Evolutionary conservation across 2,113 vertebrate species (phyloP).

Genomic region (Xyrauchen texanus): DNA sequence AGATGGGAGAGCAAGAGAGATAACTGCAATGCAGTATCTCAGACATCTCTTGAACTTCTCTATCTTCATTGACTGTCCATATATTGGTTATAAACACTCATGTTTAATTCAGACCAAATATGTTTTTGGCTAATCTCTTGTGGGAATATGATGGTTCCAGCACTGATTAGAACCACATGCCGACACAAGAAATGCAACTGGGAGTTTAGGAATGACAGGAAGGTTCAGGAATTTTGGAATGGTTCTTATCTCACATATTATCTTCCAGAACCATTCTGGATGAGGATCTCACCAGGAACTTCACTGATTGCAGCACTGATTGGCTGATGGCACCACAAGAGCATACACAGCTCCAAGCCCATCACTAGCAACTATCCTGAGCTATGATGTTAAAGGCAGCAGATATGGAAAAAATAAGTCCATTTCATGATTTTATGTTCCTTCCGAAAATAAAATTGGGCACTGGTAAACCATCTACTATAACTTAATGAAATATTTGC

Average conservation of each 20-base stretch:
- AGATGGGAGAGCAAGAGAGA: no score
- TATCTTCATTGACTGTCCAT: slow-evolving; percentile 8
- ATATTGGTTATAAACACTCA: slow-evolving; percentile 21
- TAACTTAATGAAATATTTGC: no score
- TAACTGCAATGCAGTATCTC: no score
- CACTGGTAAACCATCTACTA: no score
- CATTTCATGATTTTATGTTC: no score
- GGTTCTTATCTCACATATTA: slow-evolving; percentile 5
- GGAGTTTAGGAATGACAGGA: slow-evolving; percentile 2
- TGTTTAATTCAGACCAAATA: slow-evolving; percentile 1
- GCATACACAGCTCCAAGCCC: no score
- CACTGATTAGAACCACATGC: slow-evolving; percentile 58
- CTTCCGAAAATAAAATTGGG: no score
- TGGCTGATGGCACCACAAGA: no score
- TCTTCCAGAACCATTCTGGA: slow-evolving; percentile 42
- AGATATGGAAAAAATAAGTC: no score
- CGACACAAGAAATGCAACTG: slow-evolving; percentile 9
- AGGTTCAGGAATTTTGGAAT: slow-evolving; percentile 28
- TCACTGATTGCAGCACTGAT: no score
- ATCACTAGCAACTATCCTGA: no score
- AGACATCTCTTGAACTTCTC: not conserved
- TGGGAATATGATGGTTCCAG: slow-evolving; percentile 2
- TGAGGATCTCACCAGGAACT: slow-evolving; percentile 2
- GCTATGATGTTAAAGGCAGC: no score
- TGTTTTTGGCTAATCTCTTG: not conserved